Conservation (phyloP, 2,797 vertebrate species). For the Esox masquinongy region DNA sequence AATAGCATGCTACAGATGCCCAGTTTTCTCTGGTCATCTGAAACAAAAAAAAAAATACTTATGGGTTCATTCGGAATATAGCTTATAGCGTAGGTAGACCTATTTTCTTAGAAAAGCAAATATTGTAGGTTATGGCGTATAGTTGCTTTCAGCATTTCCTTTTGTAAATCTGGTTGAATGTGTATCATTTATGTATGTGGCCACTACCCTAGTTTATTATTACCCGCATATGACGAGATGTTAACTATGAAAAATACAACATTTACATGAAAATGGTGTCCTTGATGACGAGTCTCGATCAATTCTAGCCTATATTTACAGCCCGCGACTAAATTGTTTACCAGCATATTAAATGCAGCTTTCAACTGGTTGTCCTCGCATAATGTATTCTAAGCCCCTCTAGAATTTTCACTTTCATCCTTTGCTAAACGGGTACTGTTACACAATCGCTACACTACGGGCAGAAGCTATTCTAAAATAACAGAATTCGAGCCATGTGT, state of each 20-base stretch:
- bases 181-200: background rate
- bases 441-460: conserved; percentile 68
- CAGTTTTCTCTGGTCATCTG: background rate
- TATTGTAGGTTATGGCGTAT: background rate
- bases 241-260: background rate
- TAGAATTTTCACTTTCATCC: conserved; percentile 68
- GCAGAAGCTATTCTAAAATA: conserved; percentile 70
- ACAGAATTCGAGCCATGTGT: conserved; percentile 67
- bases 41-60: background rate
- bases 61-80: background rate
- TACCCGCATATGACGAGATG: background rate
- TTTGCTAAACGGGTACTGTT: conserved; percentile 66
- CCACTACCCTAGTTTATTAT: background rate
- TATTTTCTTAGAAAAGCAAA: background rate
- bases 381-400: conserved; percentile 72
- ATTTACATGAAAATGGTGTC: conserved; percentile 6
- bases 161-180: background rate
- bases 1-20: background rate
- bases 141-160: background rate
- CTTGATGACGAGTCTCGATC: conserved; percentile 39
- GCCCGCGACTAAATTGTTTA: conserved; percentile 62
- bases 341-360: conserved; percentile 64
- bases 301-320: conserved; percentile 42
- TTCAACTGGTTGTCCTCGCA: conserved; percentile 65
- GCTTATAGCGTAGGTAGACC: background rate